Evolutionary conservation across 2,797 vertebrate genomes (phyloP).

Genomic region (Alcedo atthis): DNA sequence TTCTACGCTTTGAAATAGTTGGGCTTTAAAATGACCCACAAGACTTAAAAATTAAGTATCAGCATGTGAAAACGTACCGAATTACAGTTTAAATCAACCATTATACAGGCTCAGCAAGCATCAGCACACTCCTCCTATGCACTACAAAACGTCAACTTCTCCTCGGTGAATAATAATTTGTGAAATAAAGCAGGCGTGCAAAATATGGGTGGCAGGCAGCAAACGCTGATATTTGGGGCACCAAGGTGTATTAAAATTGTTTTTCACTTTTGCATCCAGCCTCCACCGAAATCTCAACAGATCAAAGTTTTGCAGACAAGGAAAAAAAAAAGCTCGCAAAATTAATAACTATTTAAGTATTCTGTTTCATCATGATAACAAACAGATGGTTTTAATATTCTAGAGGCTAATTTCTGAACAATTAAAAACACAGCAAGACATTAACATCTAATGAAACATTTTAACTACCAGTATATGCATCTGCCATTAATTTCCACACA

Average conservation of each 20-base stretch:
- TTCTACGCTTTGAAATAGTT: conserved; percentile 19
- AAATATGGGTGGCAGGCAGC: conserved; percentile 66
- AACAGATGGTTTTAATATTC: conserved; percentile 98
- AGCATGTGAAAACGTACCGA: conserved; percentile 40
- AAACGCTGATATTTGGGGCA: conserved; percentile 57
- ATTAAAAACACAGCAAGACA: conserved; percentile 98
- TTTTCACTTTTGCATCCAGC: conserved; percentile 66
- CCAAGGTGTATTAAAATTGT: conserved; percentile 68
- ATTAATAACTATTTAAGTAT: conserved; percentile 88
- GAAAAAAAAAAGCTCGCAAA: conserved; percentile 75
- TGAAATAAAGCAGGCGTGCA: conserved; percentile 61
- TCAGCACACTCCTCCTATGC: conserved; percentile 29
- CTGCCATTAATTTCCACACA: conserved; percentile 96
- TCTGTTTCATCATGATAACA: conserved; percentile 91
- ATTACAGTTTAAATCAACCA: conserved; percentile 66
- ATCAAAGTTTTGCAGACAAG: conserved; percentile 81
- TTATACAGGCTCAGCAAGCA: conserved; percentile 70
- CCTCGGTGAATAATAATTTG: conserved; percentile 60
- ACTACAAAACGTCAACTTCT: conserved; percentile 52
- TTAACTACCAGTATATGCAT: conserved; percentile 95
- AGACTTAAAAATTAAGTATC: conserved; percentile 61
- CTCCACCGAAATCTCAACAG: conserved; percentile 72
- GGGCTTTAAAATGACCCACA: conserved; percentile 66
- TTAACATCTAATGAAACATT: conserved; percentile 99
- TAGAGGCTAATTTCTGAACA: conserved; percentile 97